Evolutionary conservation across 2,888 invertebrate genomes (phyloP), one percentile per base, ranked within the genome.

Genomic region (Scaeva pyrastri): DNA sequence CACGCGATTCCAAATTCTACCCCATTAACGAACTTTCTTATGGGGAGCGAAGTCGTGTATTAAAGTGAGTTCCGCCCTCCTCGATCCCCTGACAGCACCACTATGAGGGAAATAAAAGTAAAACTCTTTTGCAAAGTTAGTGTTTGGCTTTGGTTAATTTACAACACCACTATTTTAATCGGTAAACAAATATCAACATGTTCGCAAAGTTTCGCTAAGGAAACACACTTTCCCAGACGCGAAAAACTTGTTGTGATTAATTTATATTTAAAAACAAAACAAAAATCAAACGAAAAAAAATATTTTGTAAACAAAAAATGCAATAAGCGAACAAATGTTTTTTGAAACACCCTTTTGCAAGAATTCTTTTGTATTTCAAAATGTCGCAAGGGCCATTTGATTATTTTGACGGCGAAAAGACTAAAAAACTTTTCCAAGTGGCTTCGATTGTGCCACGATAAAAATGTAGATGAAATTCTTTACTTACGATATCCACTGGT

Each of bases 401-500:
- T 41, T 45, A n/a, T 26, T 60, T 36, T 16, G 21, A 50, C 78
- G 66, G 64, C n/a, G 31, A 85, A 85, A 76, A 48, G 79, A 31
- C 62, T 62, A 16, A 41, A 70, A 31, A 64, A 43, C 41, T 41
- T 64, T 85, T 58, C 7, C 39, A 80, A 71, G 68, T 73, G 23
- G 41, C 73, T 77, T 64, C 62, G 77, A 81, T 81, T 82, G 77
- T 86, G 77, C 82, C 78, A 74, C 56, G 56, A 77, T 48, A 58
- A n/a, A 8, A 10, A 56, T 86, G 82, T 86, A 82, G 82, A 86
- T 86, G 66, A 68, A 81, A 82, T 89, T 96, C 0, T 60, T 60
- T 19, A 60, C 97, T 97, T 93, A 97, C 97, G 97, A 97, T 90
- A 98, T 97, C 97, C 97, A 97, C 90, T 96, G 96, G 92, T 98